A percentile compares a stretch with the other conserved stretches of the same genome.
These are phyloP conservation scores for Rhyacophila evoluta DNA, from an alignment of 2,888 invertebrate species.

Conservation along the genomic window DNA sequence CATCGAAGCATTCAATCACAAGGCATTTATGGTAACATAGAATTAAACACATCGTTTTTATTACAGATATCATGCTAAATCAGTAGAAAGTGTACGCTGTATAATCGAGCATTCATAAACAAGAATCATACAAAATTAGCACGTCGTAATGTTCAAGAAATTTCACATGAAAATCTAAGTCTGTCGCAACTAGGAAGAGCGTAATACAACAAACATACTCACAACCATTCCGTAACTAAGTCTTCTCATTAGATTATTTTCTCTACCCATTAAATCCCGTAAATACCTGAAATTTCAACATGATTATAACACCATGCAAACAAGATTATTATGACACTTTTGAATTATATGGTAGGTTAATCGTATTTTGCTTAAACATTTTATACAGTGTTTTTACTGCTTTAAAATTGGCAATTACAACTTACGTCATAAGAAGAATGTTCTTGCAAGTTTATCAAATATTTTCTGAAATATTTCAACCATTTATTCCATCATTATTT, in stretches of 20 bases:
- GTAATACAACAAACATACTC: neutral
- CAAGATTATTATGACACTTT: neutral
- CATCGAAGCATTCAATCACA: neutral
- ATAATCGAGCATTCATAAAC: conserved; percentile 22
- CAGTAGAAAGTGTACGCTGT: neutral
- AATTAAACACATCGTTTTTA: neutral
- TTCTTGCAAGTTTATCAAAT: too few relatives aligned
- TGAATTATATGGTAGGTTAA: too few relatives aligned
- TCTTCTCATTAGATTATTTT: neutral
- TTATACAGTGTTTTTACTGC: too few relatives aligned
- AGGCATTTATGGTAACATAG: neutral
- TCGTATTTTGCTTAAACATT: too few relatives aligned
- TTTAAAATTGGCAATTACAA: too few relatives aligned
- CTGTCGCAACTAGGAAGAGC: conserved; percentile 9
- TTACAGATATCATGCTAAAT: neutral
- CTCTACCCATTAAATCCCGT: conserved; percentile 9
- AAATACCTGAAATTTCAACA: neutral
- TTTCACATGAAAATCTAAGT: conserved; percentile 24
- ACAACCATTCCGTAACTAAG: conserved; percentile 10
- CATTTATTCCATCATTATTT: too few relatives aligned
- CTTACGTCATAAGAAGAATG: too few relatives aligned
- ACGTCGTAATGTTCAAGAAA: conserved; percentile 16
- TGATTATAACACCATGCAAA: neutral
- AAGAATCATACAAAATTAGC: conserved; percentile 22
- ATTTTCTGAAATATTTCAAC: too few relatives aligned